Base-by-base conservation (phyloP, 2,797 vertebrate species). In the Lophotriccus pileatus region DNA sequence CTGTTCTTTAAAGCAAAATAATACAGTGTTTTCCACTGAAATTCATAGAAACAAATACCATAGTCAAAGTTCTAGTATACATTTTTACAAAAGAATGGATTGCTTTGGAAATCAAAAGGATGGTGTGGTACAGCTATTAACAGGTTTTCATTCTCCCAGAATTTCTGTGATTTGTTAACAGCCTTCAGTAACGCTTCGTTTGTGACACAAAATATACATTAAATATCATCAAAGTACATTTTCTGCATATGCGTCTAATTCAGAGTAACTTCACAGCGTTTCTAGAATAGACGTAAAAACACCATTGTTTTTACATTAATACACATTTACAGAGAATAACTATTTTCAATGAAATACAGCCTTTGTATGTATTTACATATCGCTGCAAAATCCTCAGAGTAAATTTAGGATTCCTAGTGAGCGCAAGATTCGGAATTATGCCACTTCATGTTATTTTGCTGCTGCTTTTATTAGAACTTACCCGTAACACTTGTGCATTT, bases 391-490 rank as follows among this genome's bases (percentile, higher is more conserved):
- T 86, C 52, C 50, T 93, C 80, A 89, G 37, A 69, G 86, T 55
- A 74, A 94, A 67, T 78, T 83, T 94, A 83, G 85, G 68, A 95
- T 79, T 91, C 90, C 74, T 83, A 36, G 56, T 87, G 92, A 94
- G 87, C 52, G 27, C 93, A 95, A 91, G 56, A 81, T 64, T 95
- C 44, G 53, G 30, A 97, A 95, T 88, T 77, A 82, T 36, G 86
- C 56, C 73, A 93, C 27, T 62, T 90, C 46, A 15, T 66, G 28
- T n/a, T 16, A 53, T 87, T 89, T 72, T 79, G 87, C 82, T 96
- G 64, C 67, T 73, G 8, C 32, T 87, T 96, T 95, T 85, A 84
- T 94, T 93, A 83, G 59, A 96, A 98, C 97, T 98, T 98, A 98
- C 97, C 96, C 94, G 74, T 97, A 97, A 96, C 89, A 95, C 32